phyloP scores from a whole-genome alignment of 1,140 invertebrate genomes.

The Drosophila hydei region DNA sequence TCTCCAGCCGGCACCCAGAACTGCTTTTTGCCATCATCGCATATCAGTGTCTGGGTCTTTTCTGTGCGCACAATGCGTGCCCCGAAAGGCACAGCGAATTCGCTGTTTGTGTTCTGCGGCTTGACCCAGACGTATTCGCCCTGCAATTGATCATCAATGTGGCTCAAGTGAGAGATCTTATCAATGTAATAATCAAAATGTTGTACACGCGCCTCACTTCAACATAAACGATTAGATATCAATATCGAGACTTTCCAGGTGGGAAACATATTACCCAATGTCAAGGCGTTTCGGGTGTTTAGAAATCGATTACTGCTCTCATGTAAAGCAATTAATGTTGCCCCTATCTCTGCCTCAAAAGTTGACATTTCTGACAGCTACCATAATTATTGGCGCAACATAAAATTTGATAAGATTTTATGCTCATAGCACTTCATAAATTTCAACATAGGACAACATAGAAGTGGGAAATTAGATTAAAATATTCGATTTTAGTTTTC shows the following conservation, averaged over 20 bases:
- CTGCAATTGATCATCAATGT: slow-evolving; percentile 82
- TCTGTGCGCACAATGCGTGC: slow-evolving; percentile 91
- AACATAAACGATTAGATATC: slow-evolving; percentile 25
- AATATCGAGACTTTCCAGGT: not conserved
- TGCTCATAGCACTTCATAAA: not conserved
- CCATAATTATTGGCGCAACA: slow-evolving; percentile 24
- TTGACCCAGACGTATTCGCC: slow-evolving; percentile 95
- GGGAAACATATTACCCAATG: slow-evolving; percentile 16
- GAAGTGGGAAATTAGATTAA: not conserved
- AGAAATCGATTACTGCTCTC: slow-evolving; percentile 15
- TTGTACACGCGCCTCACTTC: slow-evolving; percentile 34
- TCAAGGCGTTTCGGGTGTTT: slow-evolving; percentile 8
- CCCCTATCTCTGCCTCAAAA: not conserved
- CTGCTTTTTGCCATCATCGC: slow-evolving; percentile 91
- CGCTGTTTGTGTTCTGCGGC: slow-evolving; percentile 86
- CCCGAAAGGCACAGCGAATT: slow-evolving; percentile 93
- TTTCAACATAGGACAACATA: too few species aligned
- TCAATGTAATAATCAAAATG: slow-evolving; percentile 21
- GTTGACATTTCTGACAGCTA: slow-evolving; percentile 7
- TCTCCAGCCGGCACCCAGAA: slow-evolving; percentile 85
- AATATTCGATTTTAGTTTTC: not conserved
- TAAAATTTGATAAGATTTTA: slow-evolving; percentile 9
- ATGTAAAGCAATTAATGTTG: slow-evolving; percentile 24
- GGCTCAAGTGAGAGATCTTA: slow-evolving; percentile 7
- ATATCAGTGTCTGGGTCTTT: slow-evolving; percentile 90